These are phyloP conservation scores for Leiothrix lutea DNA, from an alignment of 2,113 vertebrate species.

Conservation along the genomic window DNA sequence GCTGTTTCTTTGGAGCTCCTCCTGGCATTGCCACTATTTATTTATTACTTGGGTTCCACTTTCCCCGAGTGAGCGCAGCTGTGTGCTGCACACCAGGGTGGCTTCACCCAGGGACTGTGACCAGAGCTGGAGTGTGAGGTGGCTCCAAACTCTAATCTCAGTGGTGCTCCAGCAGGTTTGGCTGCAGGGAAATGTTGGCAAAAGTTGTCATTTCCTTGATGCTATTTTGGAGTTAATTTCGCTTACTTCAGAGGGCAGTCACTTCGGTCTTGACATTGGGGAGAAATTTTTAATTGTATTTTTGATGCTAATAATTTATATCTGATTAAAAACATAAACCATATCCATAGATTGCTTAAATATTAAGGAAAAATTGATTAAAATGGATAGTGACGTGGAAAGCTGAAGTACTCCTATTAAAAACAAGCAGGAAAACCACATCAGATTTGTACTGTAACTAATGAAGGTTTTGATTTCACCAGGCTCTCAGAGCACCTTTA, in stretches of 20 bases:
- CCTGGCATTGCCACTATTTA: not conserved
- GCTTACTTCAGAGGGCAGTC: not conserved
- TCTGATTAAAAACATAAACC: not conserved
- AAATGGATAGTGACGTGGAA: not conserved
- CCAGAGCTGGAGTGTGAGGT: not conserved
- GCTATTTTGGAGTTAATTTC: not conserved
- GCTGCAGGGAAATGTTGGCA: not conserved
- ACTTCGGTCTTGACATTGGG: not conserved
- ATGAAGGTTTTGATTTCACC: not conserved
- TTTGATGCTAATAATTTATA: not conserved
- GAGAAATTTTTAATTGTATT: not conserved
- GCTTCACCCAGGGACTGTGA: not conserved
- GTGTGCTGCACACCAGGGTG: not conserved
- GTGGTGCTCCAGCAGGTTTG: not conserved
- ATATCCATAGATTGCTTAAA: not conserved
- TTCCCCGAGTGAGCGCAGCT: fast-evolving
- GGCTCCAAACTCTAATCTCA: not conserved
- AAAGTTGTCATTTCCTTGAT: not conserved
- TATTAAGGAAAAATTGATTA: not conserved
- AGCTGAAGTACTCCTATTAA: not conserved
- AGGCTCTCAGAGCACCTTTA: not conserved
- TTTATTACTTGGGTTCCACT: not conserved
- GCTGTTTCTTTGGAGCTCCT: not conserved
- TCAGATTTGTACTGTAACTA: not conserved
- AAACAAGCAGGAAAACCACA: not conserved